Conservation (phyloP, 2,797 vertebrate genomes). For the Sebastes reedi region DNA sequence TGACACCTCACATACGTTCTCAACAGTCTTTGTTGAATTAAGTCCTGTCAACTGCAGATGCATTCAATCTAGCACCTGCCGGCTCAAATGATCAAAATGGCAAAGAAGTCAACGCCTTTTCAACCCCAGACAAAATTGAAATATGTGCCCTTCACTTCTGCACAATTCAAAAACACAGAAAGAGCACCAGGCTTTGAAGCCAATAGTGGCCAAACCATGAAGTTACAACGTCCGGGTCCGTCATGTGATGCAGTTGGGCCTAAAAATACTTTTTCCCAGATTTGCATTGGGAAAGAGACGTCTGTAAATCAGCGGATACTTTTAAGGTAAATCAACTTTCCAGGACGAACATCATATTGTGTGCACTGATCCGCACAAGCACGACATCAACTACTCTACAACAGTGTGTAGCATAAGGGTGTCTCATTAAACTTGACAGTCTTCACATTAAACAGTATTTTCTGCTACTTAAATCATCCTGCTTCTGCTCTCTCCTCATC, state of each 20-base stretch:
- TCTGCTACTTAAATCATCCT: not conserved
- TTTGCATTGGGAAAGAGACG: not conserved
- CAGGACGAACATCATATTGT: not conserved
- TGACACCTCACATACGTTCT: not conserved
- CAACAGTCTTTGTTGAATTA: not conserved
- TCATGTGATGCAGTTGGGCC: not conserved
- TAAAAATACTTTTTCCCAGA: not conserved
- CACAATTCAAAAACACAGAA: not conserved
- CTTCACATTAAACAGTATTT: not conserved
- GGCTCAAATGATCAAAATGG: slow-evolving; percentile 12
- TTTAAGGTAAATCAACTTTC: not conserved
- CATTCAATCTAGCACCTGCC: slow-evolving; percentile 1
- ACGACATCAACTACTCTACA: not conserved
- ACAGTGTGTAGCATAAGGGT: not conserved
- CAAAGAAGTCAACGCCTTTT: not conserved
- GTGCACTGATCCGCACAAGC: not conserved
- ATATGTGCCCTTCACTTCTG: not conserved
- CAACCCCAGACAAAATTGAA: not conserved
- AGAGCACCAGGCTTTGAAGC: not conserved
- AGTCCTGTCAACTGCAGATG: not conserved
- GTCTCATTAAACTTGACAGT: not conserved
- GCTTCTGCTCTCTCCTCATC: not conserved
- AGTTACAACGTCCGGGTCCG: not conserved
- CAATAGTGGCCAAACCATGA: not conserved
- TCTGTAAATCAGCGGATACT: not conserved